These are phyloP conservation scores for Balanococcus diminutus DNA, from an alignment of 2,888 invertebrate genomes.

Conservation along the genomic window DNA sequence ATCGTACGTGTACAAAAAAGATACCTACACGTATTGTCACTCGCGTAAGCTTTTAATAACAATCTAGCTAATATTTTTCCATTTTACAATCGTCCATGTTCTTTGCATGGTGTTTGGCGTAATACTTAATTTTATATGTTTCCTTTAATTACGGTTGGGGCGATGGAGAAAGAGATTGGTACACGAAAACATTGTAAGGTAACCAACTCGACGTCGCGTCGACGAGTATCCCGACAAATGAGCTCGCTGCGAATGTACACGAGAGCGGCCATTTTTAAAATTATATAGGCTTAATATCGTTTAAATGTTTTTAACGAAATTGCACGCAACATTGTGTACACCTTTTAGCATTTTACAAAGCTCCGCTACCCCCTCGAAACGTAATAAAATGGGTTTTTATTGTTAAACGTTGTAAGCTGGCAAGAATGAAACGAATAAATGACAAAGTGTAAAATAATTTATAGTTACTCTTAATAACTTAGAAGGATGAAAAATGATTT, in stretches of 20 bases:
- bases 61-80: not conserved
- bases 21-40: not conserved
- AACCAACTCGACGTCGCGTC: too few species aligned
- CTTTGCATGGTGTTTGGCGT: too few species aligned
- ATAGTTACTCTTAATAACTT: constrained; percentile 54
- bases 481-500: constrained; percentile 54
- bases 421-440: constrained; percentile 52
- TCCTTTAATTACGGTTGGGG: not conserved
- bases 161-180: not conserved
- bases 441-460: constrained; percentile 55
- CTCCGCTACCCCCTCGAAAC: constrained; percentile 39
- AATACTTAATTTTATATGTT: not conserved
- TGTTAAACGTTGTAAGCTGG: constrained; percentile 51
- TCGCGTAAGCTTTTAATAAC: not conserved
- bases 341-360: constrained; percentile 51
- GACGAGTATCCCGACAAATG: too few species aligned
- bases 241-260: not conserved
- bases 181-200: not conserved
- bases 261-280: constrained; percentile 44
- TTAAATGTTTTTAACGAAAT: constrained; percentile 51
- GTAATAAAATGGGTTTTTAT: constrained; percentile 52
- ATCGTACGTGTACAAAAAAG: too few species aligned
- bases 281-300: constrained; percentile 43
- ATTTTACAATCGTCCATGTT: not conserved
- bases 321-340: constrained; percentile 53